Evolutionary conservation across 2,797 vertebrate species (phyloP).

Genomic region (Rhinophrynus dorsalis): DNA sequence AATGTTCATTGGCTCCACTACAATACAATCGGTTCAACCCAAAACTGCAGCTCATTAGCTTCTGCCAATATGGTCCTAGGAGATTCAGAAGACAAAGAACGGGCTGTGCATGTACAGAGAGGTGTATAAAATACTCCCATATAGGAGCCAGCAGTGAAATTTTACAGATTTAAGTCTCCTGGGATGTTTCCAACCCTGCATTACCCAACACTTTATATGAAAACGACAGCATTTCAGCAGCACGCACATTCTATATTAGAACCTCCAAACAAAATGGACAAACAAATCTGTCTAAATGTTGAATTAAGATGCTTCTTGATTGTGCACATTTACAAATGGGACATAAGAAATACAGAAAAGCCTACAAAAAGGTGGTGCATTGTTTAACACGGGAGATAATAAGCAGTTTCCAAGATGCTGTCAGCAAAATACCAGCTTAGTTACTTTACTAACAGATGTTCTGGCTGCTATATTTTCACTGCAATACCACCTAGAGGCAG

Average conservation of each 20-base stretch:
- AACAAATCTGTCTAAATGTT: neutral
- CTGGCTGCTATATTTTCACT: neutral
- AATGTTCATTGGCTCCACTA: too few relatives aligned
- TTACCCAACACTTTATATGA: neutral
- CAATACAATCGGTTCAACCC: too few relatives aligned
- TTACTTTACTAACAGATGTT: neutral
- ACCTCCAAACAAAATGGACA: neutral
- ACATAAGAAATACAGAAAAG: neutral
- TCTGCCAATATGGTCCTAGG: too few relatives aligned
- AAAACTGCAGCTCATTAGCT: too few relatives aligned
- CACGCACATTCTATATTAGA: neutral
- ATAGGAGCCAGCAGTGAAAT: too few relatives aligned
- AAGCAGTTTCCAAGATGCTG: neutral
- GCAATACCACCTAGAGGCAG: constrained; percentile 18
- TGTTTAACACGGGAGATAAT: neutral
- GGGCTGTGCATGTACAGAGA: too few relatives aligned
- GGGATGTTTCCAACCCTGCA: too few relatives aligned
- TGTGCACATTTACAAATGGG: neutral
- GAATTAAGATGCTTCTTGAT: neutral
- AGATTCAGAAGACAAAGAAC: too few relatives aligned
- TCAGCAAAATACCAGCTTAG: neutral
- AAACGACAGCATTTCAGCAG: neutral
- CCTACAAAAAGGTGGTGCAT: neutral
- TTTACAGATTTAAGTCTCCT: too few relatives aligned
- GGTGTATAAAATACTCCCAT: too few relatives aligned